Percentiles rank a stretch among this genome's conserved stretches.
These are phyloP conservation scores for Ictalurus furcatus DNA, from an alignment of 2,113 vertebrate genomes.

Conservation along the genomic window DNA sequence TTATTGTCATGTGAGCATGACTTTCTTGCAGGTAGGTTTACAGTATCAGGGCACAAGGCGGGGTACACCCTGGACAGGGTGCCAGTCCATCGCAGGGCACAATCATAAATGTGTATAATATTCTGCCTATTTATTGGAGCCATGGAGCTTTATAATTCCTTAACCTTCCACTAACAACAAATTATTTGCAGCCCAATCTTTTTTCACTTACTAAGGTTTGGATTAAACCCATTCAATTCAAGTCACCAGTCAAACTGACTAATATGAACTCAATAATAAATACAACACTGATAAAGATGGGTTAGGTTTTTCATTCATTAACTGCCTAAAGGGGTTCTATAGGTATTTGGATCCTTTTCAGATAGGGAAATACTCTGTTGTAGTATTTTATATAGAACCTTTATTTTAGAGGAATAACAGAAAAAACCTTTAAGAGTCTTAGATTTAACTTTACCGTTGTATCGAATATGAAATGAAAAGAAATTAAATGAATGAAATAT, in stretches of 20 bases:
- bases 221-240: neutral
- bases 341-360: too few relatives aligned
- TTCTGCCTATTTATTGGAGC: neutral
- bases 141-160: neutral
- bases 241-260: neutral
- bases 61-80: too few relatives aligned
- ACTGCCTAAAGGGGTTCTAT: neutral
- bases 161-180: neutral
- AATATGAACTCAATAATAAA: neutral
- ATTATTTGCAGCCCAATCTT: neutral
- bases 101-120: neutral
- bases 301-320: neutral
- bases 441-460: neutral
- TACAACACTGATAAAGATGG: neutral
- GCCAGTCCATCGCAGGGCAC: too few relatives aligned
- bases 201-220: neutral
- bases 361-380: neutral
- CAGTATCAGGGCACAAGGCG: neutral
- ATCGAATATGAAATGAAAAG: conserved; percentile 28
- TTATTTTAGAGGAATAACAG: neutral
- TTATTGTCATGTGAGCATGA: neutral
- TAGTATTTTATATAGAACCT: neutral
- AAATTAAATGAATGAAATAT: too few relatives aligned
- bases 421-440: neutral
- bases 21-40: neutral